These are phyloP conservation scores for Drosophila aff. DNA, from an alignment of 1,140 invertebrate genomes.

Conservation along the genomic window DNA sequence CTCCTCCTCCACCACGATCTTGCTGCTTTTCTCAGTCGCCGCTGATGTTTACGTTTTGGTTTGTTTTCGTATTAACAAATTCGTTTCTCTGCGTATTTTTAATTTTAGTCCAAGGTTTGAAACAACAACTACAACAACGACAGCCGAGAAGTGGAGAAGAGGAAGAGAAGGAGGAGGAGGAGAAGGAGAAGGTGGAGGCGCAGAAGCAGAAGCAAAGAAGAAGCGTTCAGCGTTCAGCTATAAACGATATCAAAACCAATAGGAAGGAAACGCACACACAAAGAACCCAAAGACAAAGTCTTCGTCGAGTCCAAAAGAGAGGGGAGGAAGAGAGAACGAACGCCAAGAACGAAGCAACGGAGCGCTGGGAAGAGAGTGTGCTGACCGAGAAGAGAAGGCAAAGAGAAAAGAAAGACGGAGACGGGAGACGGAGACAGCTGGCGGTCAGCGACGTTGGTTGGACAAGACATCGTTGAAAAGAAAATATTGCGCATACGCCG, in stretches of 20 bases:
- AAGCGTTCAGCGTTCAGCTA: conserved; percentile 38
- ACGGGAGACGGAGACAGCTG: conserved; percentile 32
- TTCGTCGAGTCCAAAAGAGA: conserved; percentile 34
- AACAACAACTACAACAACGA: conserved; percentile 61
- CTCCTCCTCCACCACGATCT: background rate
- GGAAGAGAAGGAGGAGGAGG: background rate
- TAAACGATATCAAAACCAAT: conserved; percentile 73
- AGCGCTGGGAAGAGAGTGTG: background rate
- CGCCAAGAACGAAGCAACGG: conserved; percentile 3
- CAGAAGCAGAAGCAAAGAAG: background rate
- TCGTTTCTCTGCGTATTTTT: conserved; percentile 73
- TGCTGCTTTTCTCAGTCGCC: conserved; percentile 9
- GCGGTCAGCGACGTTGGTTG: conserved; percentile 56
- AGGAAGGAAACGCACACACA: conserved; percentile 60
- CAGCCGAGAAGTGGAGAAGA: background rate
- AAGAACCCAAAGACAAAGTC: conserved; percentile 55
- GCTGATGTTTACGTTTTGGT: conserved; percentile 68
- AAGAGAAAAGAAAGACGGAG: conserved; percentile 12
- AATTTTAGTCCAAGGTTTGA: conserved; percentile 84
- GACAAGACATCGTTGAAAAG: conserved; percentile 39
- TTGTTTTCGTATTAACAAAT: conserved; percentile 74
- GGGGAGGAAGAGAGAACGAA: background rate
- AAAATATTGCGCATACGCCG: conserved; percentile 75
- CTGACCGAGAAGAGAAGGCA: background rate
- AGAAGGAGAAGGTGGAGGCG: background rate